Conservation (phyloP, 2,797 vertebrate species). For the Lepilemur septentrionalis region DNA sequence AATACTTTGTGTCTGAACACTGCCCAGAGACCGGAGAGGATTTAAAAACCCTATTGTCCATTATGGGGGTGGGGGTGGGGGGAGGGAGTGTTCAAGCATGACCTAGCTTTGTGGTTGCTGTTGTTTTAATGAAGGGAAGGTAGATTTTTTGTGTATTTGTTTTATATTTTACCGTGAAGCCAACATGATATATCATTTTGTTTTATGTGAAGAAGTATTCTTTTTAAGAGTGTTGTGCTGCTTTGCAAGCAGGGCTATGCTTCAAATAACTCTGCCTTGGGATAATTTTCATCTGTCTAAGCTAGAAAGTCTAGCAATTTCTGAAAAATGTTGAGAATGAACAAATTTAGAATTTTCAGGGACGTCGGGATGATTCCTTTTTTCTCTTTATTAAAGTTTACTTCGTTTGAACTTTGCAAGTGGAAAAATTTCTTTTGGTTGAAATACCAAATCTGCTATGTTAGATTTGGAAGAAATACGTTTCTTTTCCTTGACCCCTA, state of each 20-base stretch:
- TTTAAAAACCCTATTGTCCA: neutral
- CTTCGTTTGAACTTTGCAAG: conserved; percentile 3
- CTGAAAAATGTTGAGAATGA: neutral
- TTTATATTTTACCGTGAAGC: neutral
- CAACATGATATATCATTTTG: neutral
- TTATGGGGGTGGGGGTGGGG: neutral
- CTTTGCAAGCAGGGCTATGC: neutral
- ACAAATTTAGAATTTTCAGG: conserved; percentile 11
- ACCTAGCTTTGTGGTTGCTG: neutral
- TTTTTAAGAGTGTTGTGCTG: neutral
- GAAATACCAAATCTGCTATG: neutral
- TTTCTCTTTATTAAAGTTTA: neutral
- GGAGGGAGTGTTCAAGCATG: neutral
- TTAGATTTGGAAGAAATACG: conserved; percentile 15
- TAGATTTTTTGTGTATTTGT: neutral
- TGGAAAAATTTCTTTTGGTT: conserved; percentile 23
- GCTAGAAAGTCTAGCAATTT: conserved; percentile 17
- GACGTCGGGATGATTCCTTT: neutral
- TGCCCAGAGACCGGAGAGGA: neutral
- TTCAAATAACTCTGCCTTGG: neutral
- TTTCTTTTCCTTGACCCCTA: neutral
- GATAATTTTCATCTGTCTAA: neutral
- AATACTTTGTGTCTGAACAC: conserved; percentile 58
- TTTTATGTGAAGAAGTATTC: neutral
- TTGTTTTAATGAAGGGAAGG: neutral